Evolutionary conservation across 1,140 invertebrate species (phyloP).

Genomic region (Zaprionus nigranus): DNA sequence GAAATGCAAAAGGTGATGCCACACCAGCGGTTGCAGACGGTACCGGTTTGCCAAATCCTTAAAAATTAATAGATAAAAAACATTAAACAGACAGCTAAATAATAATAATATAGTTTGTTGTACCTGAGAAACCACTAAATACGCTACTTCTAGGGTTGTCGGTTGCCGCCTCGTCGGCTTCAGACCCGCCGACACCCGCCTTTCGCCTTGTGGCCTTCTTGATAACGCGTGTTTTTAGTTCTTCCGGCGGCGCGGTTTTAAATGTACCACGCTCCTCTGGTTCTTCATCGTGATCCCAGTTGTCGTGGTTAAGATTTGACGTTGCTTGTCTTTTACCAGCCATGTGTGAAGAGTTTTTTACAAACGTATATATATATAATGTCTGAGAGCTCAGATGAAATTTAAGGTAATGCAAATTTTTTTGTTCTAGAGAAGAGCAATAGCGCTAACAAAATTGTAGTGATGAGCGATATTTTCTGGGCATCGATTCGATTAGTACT

Average conservation of each 20-base stretch:
- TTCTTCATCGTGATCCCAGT: slow-evolving; percentile 95
- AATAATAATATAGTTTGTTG: no score
- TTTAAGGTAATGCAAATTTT: slow-evolving; percentile 11
- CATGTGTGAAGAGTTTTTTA: slow-evolving; percentile 85
- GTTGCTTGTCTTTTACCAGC: slow-evolving; percentile 91
- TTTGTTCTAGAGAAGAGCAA: background rate
- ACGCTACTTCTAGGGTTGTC: slow-evolving; percentile 86
- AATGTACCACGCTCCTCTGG: slow-evolving; percentile 91
- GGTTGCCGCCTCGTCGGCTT: slow-evolving; percentile 37
- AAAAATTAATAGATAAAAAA: background rate
- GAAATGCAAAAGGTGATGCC: slow-evolving; percentile 19
- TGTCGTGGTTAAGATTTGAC: slow-evolving; percentile 93
- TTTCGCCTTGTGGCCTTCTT: slow-evolving; percentile 90
- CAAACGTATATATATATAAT: slow-evolving; percentile 10
- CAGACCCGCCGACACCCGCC: slow-evolving; percentile 59
- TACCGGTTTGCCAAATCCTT: slow-evolving; percentile 63
- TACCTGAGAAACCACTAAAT: slow-evolving; percentile 88
- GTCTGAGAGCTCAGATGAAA: background rate
- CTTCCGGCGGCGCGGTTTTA: slow-evolving; percentile 88
- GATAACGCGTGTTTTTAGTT: slow-evolving; percentile 90
- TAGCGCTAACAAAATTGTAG: background rate
- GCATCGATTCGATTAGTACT: background rate
- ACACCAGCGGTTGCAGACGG: slow-evolving; percentile 6
- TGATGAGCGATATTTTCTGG: background rate
- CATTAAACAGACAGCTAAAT: background rate